phyloP scores from a whole-genome alignment of 1,140 invertebrate species.

The Trypoxylus dichotomus region DNA sequence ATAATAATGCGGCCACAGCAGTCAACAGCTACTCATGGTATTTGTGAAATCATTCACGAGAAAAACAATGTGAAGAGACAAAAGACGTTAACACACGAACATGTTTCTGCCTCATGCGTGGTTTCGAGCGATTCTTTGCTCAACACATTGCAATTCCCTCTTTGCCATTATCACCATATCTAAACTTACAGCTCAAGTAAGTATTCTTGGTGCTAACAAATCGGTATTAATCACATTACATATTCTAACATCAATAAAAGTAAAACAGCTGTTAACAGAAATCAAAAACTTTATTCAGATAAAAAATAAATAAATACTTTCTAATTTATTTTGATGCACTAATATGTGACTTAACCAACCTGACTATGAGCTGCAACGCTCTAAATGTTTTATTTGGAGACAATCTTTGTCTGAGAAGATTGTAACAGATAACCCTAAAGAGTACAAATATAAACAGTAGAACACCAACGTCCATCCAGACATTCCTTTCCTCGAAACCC shows the following conservation, averaged over 20 bases:
- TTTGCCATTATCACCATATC: no score
- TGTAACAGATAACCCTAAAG: slow-evolving; percentile 64
- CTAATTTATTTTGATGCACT: slow-evolving; percentile 37
- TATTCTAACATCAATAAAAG: background rate
- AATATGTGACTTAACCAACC: slow-evolving; percentile 49
- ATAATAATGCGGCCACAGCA: no score
- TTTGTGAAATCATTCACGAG: no score
- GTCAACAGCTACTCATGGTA: no score
- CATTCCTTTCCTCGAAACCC: slow-evolving; percentile 64
- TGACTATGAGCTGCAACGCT: slow-evolving; percentile 46
- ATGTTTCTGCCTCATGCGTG: no score
- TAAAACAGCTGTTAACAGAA: background rate
- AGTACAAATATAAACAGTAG: slow-evolving; percentile 60
- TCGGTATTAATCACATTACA: no score
- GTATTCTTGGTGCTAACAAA: no score
- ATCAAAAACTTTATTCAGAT: background rate
- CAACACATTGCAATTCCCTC: no score
- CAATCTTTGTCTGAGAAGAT: slow-evolving; percentile 66
- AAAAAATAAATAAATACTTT: slow-evolving; percentile 26
- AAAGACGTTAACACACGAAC: no score
- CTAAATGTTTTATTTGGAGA: slow-evolving; percentile 67
- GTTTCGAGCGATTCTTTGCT: no score
- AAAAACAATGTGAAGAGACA: no score
- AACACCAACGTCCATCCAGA: slow-evolving; percentile 63
- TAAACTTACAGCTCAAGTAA: no score